A percentile compares a stretch with the other conserved stretches of the same genome.
phyloP scores from a whole-genome alignment of 2,113 vertebrate genomes.

The Lepus timidus region DNA sequence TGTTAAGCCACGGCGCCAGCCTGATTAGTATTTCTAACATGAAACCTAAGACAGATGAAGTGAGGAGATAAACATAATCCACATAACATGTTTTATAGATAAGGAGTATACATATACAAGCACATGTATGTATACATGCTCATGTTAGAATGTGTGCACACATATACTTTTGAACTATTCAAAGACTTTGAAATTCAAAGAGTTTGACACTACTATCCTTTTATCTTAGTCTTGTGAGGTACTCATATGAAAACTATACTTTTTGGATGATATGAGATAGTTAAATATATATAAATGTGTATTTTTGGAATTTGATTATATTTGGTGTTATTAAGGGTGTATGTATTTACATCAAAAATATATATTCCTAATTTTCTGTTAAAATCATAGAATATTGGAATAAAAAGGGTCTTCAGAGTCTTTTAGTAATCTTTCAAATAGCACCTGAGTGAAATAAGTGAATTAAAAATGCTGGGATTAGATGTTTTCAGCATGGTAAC shows the following conservation, averaged over 20 bases:
- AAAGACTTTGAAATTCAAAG: background rate
- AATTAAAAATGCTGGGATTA: background rate
- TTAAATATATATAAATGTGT: background rate
- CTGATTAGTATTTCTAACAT: background rate
- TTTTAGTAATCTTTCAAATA: constrained; percentile 31
- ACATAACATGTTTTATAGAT: background rate
- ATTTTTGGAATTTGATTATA: background rate
- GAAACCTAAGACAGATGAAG: background rate
- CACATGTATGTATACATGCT: background rate
- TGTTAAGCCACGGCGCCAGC: too few relatives aligned
- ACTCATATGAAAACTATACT: background rate
- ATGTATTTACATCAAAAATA: background rate
- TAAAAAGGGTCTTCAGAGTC: background rate
- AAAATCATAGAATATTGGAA: background rate
- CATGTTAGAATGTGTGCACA: background rate
- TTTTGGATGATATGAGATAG: constrained; percentile 9
- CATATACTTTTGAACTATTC: background rate
- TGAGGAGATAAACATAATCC: background rate
- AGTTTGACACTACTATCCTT: background rate
- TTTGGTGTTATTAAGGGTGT: background rate
- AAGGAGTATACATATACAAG: background rate
- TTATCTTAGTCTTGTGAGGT: background rate
- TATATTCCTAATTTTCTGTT: constrained; percentile 24
- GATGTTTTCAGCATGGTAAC: constrained; percentile 35
- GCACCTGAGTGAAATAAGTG: background rate